These are phyloP conservation scores for Penaeus japonicus DNA, from an alignment of 1,140 invertebrate species.

Conservation along the genomic window DNA sequence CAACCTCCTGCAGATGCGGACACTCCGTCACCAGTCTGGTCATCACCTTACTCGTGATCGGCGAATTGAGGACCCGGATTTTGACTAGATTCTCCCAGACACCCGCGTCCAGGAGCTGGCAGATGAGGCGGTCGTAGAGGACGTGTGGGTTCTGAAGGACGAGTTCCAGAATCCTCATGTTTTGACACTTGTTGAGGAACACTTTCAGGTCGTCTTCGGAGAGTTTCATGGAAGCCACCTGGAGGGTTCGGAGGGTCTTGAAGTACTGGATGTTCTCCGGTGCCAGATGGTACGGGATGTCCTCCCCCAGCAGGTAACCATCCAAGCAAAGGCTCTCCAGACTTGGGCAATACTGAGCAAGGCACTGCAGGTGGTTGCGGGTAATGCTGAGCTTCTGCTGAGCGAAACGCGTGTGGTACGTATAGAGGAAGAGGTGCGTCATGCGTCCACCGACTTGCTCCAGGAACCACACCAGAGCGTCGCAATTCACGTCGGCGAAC, in stretches of 20 bases:
- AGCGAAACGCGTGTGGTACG: conserved; percentile 53
- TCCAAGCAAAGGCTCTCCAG: conserved; percentile 50
- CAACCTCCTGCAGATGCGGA: conserved; percentile 50
- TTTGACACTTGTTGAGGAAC: conserved; percentile 49
- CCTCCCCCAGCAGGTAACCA: conserved; percentile 57
- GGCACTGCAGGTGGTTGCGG: conserved; percentile 50
- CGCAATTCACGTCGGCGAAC: conserved; percentile 55
- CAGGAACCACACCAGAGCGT: conserved; percentile 55
- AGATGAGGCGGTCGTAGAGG: conserved; percentile 53
- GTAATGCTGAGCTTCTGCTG: conserved; percentile 56
- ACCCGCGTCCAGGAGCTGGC: conserved; percentile 50
- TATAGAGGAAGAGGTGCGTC: conserved; percentile 54
- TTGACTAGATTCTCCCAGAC: conserved; percentile 53
- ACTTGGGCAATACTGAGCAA: conserved; percentile 52
- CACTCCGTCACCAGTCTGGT: conserved; percentile 53
- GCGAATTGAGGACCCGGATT: conserved; percentile 55
- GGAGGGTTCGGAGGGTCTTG: conserved; percentile 37
- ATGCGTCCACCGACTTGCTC: conserved; percentile 44
- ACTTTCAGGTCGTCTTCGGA: conserved; percentile 57
- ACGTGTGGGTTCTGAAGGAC: conserved; percentile 57
- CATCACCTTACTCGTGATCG: conserved; percentile 55
- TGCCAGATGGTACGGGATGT: conserved; percentile 32
- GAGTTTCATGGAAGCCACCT: conserved; percentile 55
- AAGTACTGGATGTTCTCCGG: conserved; percentile 51
- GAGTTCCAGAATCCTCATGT: conserved; percentile 53